These are phyloP conservation scores for Amblyopsis rosae DNA, from an alignment of 2,113 vertebrate species.

Conservation along the genomic window DNA sequence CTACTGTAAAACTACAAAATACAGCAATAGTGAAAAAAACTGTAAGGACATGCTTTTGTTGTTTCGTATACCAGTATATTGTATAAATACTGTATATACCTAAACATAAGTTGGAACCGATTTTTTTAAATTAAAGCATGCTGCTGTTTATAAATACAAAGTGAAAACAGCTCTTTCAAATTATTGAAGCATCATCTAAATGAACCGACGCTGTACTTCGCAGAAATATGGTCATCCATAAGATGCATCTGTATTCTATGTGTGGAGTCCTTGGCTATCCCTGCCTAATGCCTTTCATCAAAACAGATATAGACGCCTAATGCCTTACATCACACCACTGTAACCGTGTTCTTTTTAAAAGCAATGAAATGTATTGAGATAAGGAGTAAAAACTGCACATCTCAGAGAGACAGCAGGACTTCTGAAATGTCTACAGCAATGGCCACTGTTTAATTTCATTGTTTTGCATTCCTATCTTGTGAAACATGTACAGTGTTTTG, in stretches of 20 bases:
- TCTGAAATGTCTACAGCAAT: conserved; percentile 32
- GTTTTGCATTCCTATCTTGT: conserved; percentile 47
- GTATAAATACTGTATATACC: too few relatives aligned
- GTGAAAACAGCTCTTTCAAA: too few relatives aligned
- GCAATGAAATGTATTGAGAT: conserved; percentile 39
- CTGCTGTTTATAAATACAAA: too few relatives aligned
- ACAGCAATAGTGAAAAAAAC: too few relatives aligned
- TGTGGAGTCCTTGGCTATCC: conserved; percentile 61
- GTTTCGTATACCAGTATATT: too few relatives aligned
- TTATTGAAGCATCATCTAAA: background rate
- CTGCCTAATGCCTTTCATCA: conserved; percentile 51
- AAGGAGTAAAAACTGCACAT: conserved; percentile 29
- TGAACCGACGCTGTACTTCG: background rate
- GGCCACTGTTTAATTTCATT: conserved; percentile 64
- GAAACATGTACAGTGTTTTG: conserved; percentile 45
- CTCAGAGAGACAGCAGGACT: conserved; percentile 44
- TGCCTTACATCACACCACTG: conserved; percentile 41
- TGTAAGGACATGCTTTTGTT: too few relatives aligned
- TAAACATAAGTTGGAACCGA: too few relatives aligned
- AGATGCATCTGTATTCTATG: conserved; percentile 47
- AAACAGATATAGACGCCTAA: conserved; percentile 41
- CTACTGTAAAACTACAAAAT: too few relatives aligned
- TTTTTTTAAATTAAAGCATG: too few relatives aligned
- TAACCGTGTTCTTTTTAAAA: conserved; percentile 49
- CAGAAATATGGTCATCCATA: conserved; percentile 45